Base-by-base conservation (phyloP, 2,113 vertebrate genomes). In the Gavia stellata region DNA sequence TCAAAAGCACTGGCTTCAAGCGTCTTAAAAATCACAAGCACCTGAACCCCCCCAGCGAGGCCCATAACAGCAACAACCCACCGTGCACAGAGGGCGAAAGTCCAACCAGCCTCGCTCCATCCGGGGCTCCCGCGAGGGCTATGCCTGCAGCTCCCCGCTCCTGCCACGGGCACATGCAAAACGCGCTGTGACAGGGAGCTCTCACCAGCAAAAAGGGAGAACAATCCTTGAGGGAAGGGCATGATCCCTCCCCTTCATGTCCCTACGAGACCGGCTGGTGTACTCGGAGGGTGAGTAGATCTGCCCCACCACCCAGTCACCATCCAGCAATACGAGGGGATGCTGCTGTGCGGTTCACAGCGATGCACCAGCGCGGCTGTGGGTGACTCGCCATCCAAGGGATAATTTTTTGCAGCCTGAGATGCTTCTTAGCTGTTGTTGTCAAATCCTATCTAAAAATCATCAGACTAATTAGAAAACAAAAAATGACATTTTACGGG, bases 401-500 rank as follows among this genome's bases (percentile, higher is more conserved):
- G 42, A 83, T 67, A 14, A n/a, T 31, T 73, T 87, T 71, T 65
- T 87, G 28, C 89, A 93, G 81, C 45, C 83, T 62, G 82, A 81
- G 91, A 94, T 91, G 68, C 53, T 93, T 42, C 81, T 50, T 74
- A 6, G 34, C 66, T 78, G 55, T 26, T 84, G 59, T 77, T 94
- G 92, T 97, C 95, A 96, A 92, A 79, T 58, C 75, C 91, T 77
- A 86, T 94, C 88, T 90, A 73, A 96, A 96, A 95, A 93, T 87
- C 93, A 92, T 89, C 93, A 88, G 80, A 40, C 85, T 97, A 97
- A 97, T 96, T 96, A 94, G 94, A 95, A 96, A 97, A 96, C 73
- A 81, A 87, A 96, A 95, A 94, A 88, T 95, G 96, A 96, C 94
- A 97, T 97, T 97, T 97, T 97, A 95, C 31, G 52, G 96, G 86